Conservation (phyloP, 2,888 invertebrate genomes). For the Nephrocerus scutellatus region DNA sequence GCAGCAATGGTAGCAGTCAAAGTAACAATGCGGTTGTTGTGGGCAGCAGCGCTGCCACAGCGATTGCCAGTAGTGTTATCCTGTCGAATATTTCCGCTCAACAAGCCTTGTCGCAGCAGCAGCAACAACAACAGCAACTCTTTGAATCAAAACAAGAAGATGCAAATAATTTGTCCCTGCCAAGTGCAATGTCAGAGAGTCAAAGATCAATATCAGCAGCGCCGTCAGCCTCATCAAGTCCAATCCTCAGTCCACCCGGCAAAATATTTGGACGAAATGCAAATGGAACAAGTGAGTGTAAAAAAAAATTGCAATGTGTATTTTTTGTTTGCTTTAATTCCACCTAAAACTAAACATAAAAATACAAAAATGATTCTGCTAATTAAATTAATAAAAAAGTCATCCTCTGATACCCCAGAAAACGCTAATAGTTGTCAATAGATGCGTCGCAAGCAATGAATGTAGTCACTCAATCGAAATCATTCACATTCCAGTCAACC, state of each 20-base stretch:
- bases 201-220: slow-evolving; percentile 43
- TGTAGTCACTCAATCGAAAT: too few species aligned
- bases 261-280: slow-evolving; percentile 46
- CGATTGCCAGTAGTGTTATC: background rate
- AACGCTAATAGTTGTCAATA: too few species aligned
- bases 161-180: slow-evolving; percentile 35
- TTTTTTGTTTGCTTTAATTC: too few species aligned
- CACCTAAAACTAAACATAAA: too few species aligned
- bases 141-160: slow-evolving; percentile 32
- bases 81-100: too few species aligned
- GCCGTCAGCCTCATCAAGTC: slow-evolving; percentile 47
- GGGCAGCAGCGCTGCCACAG: background rate
- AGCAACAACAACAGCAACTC: slow-evolving; percentile 6
- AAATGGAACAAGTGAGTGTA: slow-evolving; percentile 47
- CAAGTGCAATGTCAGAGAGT: slow-evolving; percentile 39
- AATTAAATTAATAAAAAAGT: too few species aligned
- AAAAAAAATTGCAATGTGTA: too few species aligned
- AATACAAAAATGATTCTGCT: too few species aligned
- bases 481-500: too few species aligned
- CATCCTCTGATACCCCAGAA: too few species aligned
- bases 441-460: too few species aligned
- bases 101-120: slow-evolving; percentile 15
- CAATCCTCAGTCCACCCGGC: slow-evolving; percentile 45
- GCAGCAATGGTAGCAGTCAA: slow-evolving; percentile 19
- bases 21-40: background rate